phyloP scores from a whole-genome alignment of 1,140 invertebrate genomes.

The Drosophila serrata region DNA sequence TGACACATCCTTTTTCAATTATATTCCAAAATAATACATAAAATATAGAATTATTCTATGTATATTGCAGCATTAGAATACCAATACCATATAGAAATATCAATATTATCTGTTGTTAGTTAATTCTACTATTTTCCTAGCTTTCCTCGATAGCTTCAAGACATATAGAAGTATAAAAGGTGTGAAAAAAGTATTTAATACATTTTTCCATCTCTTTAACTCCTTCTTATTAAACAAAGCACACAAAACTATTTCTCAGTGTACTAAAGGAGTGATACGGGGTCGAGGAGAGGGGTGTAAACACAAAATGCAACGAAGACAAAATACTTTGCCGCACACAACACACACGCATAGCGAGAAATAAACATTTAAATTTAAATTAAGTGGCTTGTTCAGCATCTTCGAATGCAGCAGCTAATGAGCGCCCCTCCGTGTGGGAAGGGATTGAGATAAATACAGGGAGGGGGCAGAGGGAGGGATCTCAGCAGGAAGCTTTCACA shows the following conservation, averaged over 20 bases:
- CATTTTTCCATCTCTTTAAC: neutral
- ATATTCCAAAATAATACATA: too few species aligned
- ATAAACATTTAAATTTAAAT: constrained; percentile 84
- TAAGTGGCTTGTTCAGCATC: constrained; percentile 80
- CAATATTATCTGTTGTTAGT: too few species aligned
- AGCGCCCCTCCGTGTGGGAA: constrained; percentile 46
- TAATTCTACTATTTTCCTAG: too few species aligned
- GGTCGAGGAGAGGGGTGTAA: neutral
- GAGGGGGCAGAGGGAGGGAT: too few species aligned
- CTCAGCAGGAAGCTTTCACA: constrained; percentile 64
- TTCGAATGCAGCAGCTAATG: constrained; percentile 78
- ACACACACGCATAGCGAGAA: constrained; percentile 72
- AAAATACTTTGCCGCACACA: constrained; percentile 76
- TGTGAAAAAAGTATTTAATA: too few species aligned
- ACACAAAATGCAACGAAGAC: constrained; percentile 40
- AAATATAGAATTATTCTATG: neutral
- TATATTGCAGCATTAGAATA: neutral
- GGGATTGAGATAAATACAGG: neutral
- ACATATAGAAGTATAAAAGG: too few species aligned
- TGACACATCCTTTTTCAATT: too few species aligned
- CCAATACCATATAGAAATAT: too few species aligned
- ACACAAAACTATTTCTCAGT: neutral
- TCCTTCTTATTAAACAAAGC: neutral
- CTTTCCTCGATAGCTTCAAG: neutral
- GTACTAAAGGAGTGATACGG: constrained; percentile 22